Conservation (phyloP, 2,888 invertebrate genomes). For the Homarus gammarus region DNA sequence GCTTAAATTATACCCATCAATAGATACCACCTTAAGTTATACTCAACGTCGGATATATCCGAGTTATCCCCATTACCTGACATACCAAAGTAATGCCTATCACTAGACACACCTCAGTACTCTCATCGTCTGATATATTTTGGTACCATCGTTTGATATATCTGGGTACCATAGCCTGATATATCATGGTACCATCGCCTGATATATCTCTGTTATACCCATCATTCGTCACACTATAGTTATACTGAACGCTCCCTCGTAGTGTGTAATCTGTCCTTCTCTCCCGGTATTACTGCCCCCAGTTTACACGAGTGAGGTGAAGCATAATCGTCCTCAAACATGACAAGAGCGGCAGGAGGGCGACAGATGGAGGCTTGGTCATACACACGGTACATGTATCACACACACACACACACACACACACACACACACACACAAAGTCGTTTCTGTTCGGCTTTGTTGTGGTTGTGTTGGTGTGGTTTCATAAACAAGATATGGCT, state of each 20-base stretch:
- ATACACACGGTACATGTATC: constrained; percentile 1
- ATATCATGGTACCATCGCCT: too few species aligned
- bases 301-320: neutral
- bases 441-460: neutral
- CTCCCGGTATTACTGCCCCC: neutral
- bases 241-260: neutral
- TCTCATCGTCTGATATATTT: too few species aligned
- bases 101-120: neutral
- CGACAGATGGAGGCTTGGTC: constrained; percentile 25
- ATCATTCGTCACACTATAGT: neutral
- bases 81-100: constrained; percentile 7
- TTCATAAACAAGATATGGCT: too few species aligned
- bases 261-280: neutral
- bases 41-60: too few species aligned
- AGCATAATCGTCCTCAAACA: neutral
- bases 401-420: neutral
- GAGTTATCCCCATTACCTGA: constrained; percentile 10
- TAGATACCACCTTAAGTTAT: too few species aligned
- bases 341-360: neutral
- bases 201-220: neutral
- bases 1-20: too few species aligned
- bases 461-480: too few species aligned
- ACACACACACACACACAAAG: neutral
- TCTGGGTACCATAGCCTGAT: too few species aligned
- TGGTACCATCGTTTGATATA: too few species aligned